Evolutionary conservation across 2,113 vertebrate genomes (phyloP).

Genomic region (Proteles cristata): DNA sequence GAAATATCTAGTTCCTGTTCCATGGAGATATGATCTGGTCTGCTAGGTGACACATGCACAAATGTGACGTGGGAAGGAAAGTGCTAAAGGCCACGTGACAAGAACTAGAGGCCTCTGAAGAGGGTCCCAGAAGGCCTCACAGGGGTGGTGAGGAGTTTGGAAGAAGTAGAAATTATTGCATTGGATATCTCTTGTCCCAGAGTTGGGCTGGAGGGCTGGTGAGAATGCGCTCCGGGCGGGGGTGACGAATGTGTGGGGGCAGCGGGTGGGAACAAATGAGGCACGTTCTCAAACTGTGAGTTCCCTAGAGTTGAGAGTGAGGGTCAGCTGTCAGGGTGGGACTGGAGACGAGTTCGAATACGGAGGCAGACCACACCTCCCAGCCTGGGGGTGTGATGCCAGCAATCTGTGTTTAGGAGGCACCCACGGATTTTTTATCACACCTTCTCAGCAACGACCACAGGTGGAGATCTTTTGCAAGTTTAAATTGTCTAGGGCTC

Average conservation of each 20-base stretch:
- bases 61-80: background rate
- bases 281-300: background rate
- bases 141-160: background rate
- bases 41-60: background rate
- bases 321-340: background rate
- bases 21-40: background rate
- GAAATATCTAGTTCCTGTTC: background rate
- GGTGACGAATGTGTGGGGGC: fast-evolving
- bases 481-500: background rate
- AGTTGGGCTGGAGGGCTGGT: background rate
- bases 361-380: background rate
- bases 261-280: background rate
- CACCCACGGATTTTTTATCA: background rate
- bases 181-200: background rate
- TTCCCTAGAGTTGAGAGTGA: background rate
- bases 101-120: background rate
- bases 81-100: background rate
- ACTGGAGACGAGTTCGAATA: background rate
- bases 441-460: background rate
- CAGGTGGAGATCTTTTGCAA: background rate
- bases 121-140: background rate
- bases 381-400: background rate
- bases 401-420: background rate
- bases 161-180: background rate
- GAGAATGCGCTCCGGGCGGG: background rate